phyloP scores from a whole-genome alignment of 2,888 invertebrate genomes.

The Gari tellinella region DNA sequence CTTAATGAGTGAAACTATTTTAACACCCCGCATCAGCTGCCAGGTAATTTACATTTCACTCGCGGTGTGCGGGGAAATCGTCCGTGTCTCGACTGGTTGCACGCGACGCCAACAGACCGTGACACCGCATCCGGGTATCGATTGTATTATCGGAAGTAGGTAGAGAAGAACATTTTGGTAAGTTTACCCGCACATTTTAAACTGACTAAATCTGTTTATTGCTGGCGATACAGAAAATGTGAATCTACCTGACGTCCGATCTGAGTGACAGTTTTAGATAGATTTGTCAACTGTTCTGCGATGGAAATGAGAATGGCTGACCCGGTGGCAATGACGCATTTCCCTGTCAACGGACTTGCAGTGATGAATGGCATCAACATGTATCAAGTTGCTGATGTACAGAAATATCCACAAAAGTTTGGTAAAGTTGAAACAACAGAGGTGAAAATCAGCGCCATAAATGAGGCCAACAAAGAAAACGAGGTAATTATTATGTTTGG shows the following conservation, averaged over 20 bases:
- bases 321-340: constrained; percentile 4
- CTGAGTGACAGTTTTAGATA: too few species aligned
- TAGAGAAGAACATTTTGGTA: neutral
- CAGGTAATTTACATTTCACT: too few species aligned
- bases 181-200: constrained; percentile 12
- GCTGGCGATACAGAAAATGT: neutral
- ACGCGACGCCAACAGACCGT: too few species aligned
- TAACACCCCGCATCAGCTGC: too few species aligned
- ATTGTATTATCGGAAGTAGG: constrained; percentile 2
- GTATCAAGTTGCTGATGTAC: constrained; percentile 9
- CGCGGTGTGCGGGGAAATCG: too few species aligned
- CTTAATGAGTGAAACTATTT: too few species aligned
- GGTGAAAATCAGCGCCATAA: neutral
- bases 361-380: constrained; percentile 2
- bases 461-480: constrained; percentile 7
- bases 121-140: constrained; percentile 3
- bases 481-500: neutral
- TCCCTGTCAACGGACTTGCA: constrained; percentile 1
- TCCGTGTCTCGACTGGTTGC: too few species aligned
- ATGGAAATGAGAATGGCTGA: constrained; percentile 1
- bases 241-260: too few species aligned
- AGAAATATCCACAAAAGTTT: neutral
- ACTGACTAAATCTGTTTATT: neutral
- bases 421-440: neutral
- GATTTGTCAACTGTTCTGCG: too few species aligned